These are phyloP conservation scores for Okamejei kenojei DNA, from an alignment of 2,797 vertebrate genomes.

Conservation along the genomic window DNA sequence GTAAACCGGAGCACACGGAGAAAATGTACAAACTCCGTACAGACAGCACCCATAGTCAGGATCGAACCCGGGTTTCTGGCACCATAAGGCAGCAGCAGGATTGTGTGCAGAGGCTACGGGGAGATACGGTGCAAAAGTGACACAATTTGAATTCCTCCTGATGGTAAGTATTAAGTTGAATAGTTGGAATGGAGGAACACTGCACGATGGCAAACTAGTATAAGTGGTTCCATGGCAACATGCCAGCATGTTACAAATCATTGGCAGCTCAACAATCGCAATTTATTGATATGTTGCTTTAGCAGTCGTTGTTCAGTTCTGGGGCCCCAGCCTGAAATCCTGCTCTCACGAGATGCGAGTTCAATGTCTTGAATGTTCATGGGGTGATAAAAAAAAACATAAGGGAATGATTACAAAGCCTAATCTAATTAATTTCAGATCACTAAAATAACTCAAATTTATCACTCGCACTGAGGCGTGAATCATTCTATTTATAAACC, in stretches of 20 bases:
- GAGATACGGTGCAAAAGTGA: too few species aligned
- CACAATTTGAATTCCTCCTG: too few species aligned
- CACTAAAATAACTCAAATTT: neutral
- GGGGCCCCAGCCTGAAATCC: neutral
- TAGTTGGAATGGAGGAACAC: neutral
- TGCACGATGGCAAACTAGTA: neutral
- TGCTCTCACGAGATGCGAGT: neutral
- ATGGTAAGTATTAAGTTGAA: neutral
- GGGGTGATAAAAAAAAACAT: neutral
- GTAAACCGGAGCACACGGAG: too few species aligned
- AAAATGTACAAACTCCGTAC: too few species aligned
- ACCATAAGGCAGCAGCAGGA: too few species aligned
- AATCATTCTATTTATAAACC: constrained; percentile 5
- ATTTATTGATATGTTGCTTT: constrained; percentile 21
- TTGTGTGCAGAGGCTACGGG: too few species aligned
- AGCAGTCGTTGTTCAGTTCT: neutral
- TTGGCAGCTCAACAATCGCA: constrained; percentile 4
- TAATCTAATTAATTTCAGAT: neutral
- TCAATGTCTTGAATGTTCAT: constrained; percentile 13
- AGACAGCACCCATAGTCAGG: too few species aligned
- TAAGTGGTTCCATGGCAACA: constrained; percentile 27
- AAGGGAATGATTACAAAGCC: neutral
- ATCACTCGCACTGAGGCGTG: too few species aligned
- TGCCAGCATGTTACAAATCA: neutral
- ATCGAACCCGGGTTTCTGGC: too few species aligned